Percentiles rank a stretch among this genome's conserved stretches.
phyloP scores from a whole-genome alignment of 2,797 vertebrate species.

The Austrolebias charrua region DNA sequence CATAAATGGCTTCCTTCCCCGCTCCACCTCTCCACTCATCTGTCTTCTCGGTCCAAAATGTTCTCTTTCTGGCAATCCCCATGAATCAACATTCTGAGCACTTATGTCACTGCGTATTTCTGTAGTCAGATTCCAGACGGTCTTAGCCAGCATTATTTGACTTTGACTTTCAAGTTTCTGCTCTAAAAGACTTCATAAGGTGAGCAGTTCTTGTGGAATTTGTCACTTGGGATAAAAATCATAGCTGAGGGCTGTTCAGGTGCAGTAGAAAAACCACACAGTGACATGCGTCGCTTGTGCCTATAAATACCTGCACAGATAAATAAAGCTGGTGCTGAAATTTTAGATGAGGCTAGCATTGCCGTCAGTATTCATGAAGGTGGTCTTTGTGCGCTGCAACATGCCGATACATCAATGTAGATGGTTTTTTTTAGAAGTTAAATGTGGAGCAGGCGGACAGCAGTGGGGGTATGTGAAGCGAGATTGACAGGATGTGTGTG shows the following conservation, averaged over 20 bases:
- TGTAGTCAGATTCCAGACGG: conserved; percentile 49
- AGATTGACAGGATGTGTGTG: conserved; percentile 54
- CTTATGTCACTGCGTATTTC: conserved; percentile 63
- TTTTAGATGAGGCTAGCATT: conserved; percentile 36
- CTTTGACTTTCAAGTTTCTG: conserved; percentile 54
- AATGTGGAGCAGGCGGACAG: conserved; percentile 47
- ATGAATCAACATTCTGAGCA: conserved; percentile 36
- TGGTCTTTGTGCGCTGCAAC: conserved; percentile 40
- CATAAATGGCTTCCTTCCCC: no score
- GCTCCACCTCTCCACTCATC: no score
- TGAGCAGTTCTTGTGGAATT: conserved; percentile 60
- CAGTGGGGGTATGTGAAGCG: conserved; percentile 39
- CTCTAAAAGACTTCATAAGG: conserved; percentile 49
- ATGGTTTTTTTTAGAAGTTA: conserved; percentile 50
- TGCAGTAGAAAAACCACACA: conserved; percentile 47
- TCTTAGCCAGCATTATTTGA: conserved; percentile 60
- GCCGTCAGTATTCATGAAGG: conserved; percentile 50
- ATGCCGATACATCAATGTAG: conserved; percentile 31
- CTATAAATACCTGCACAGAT: conserved; percentile 66
- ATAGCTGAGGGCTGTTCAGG: conserved; percentile 50
- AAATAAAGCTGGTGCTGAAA: conserved; percentile 66
- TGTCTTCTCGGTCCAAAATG: no score
- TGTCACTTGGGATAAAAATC: conserved; percentile 57
- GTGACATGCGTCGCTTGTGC: conserved; percentile 49
- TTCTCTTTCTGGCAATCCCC: conserved; percentile 22